Percentiles rank a stretch among this genome's conserved stretches.
Evolutionary conservation across 2,113 vertebrate genomes (phyloP).

Genomic region (Oriolus oriolus): DNA sequence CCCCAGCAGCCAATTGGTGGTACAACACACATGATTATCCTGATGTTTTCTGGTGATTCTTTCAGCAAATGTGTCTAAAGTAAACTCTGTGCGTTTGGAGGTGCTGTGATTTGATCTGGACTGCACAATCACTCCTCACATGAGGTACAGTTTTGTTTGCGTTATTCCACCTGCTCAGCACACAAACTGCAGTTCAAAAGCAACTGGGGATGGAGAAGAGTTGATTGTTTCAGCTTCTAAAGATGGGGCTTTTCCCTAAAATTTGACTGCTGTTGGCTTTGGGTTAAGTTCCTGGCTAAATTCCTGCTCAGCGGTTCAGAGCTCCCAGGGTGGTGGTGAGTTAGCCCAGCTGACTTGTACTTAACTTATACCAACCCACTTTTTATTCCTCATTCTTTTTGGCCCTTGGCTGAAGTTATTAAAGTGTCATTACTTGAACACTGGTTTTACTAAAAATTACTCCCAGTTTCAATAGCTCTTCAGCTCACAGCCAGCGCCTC

Average conservation of each 20-base stretch:
- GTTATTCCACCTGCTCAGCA: background rate
- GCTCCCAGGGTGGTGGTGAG: background rate
- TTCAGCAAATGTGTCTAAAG: background rate
- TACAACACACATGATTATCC: background rate
- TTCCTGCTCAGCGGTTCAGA: background rate
- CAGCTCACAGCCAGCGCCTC: background rate
- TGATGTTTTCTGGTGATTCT: background rate
- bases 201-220: background rate
- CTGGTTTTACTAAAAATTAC: background rate
- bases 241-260: accelerated
- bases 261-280: background rate
- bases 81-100: background rate
- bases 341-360: background rate
- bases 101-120: background rate
- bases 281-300: background rate
- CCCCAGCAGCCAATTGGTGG: background rate
- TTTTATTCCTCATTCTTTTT: background rate
- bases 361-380: background rate
- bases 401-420: background rate
- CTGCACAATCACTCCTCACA: background rate
- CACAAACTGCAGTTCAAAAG: background rate
- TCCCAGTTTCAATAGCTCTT: background rate
- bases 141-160: background rate
- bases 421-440: background rate
- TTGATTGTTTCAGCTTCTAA: background rate